Evolutionary conservation across 2,888 invertebrate species (phyloP), one percentile per base, ranked within the genome.

Genomic region (Thalpophila matura): DNA sequence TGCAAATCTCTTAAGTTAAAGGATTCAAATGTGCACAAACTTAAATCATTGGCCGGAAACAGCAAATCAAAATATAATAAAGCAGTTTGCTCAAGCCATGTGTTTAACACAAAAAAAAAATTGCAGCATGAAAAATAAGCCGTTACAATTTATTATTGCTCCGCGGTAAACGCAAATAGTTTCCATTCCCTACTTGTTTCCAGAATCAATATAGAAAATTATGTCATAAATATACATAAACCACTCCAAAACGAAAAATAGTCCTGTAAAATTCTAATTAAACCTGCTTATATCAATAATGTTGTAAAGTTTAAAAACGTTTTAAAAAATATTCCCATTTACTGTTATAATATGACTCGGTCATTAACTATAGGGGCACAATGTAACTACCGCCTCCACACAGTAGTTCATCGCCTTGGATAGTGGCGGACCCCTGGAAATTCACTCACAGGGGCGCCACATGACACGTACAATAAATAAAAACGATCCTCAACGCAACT

Each of bases 271-370:
- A 86, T 79, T 89, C 85, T 92, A 91, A 92, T 89, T 86, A 93
- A 92, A 91, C 89, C 90, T 91, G 93, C 91, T 91, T 92, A 91
- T 88, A 89, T 87, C 57, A 72, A 78, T 85, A 85, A 85, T 74
- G 75, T 88, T 91, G 91, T 93, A 93, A 92, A 94, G 87, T 87
- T 92, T 90, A 90, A 93, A 93, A 93, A 92, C 81, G 83, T 89
- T 89, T 92, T 92, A 91, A 91, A 94, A 94, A 95, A 95, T 94
- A 94, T 93, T 92, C 91, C 88, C 82, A 88, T 93, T 91, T 91
- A 86, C 86, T 86, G 91, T 89, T 89, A 88, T 82, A 87, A 87
- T 89, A 88, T 86, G 88, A 89, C 84, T 88, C 88, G 88, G 88
- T 89, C 87, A 84, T 86, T 86, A 83, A 80, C 76, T 86, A 80